These are phyloP conservation scores for Mantis religiosa DNA, from an alignment of 2,888 invertebrate species.

Conservation along the genomic window DNA sequence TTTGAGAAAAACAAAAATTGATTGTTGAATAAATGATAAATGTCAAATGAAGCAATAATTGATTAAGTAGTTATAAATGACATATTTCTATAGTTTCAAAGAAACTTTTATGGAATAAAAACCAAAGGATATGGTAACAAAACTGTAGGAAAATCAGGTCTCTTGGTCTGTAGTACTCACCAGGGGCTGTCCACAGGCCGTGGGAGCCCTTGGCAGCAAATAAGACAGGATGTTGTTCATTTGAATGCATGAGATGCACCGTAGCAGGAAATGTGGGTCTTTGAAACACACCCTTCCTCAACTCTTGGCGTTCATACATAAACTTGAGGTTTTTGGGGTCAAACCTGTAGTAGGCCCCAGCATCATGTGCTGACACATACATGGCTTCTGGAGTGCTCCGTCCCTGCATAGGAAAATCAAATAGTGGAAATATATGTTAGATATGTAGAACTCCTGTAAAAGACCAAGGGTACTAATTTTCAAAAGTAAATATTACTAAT, in stretches of 20 bases:
- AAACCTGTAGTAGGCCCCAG: slow-evolving; percentile 60
- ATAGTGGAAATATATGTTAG: too few species aligned
- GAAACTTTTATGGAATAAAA: too few species aligned
- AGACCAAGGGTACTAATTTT: too few species aligned
- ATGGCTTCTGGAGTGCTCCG: slow-evolving; percentile 51
- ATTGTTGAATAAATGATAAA: too few species aligned
- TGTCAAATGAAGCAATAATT: too few species aligned
- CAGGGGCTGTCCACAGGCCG: slow-evolving; percentile 64
- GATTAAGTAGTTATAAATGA: too few species aligned
- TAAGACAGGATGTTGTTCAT: slow-evolving; percentile 58
- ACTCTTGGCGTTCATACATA: slow-evolving; percentile 54
- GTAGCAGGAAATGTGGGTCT: slow-evolving; percentile 54
- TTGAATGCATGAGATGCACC: slow-evolving; percentile 49
- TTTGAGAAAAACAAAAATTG: too few species aligned
- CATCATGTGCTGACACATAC: slow-evolving; percentile 62
- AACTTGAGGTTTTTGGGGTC: slow-evolving; percentile 51
- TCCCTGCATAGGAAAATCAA: slow-evolving; percentile 37
- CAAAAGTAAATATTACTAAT: too few species aligned
- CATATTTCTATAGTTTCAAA: too few species aligned
- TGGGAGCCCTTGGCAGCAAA: slow-evolving; percentile 65
- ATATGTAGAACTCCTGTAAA: too few species aligned
- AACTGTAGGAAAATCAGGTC: too few species aligned
- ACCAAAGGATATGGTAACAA: too few species aligned
- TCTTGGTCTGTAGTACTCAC: slow-evolving; percentile 38
- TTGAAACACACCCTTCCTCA: slow-evolving; percentile 55